phyloP scores from a whole-genome alignment of 2,113 vertebrate species.

The Pogonocichla stellata region DNA sequence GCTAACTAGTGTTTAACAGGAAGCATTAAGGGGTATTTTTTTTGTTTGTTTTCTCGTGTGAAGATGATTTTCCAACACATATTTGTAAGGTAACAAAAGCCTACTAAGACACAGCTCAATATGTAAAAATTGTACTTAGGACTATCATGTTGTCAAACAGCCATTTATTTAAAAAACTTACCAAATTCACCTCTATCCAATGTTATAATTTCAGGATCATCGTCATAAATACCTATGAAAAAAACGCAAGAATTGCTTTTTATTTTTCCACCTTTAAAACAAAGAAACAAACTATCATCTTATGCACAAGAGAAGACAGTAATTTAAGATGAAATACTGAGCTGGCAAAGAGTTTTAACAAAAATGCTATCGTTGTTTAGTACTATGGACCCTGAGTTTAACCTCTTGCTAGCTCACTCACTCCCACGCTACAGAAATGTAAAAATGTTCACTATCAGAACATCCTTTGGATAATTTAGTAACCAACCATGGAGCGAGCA shows the following conservation, averaged over 20 bases:
- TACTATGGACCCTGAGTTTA: not conserved
- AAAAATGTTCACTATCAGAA: not conserved
- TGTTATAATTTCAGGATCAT: slow-evolving; percentile 95
- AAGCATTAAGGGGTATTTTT: not conserved
- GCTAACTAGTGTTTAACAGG: not conserved
- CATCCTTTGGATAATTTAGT: not conserved
- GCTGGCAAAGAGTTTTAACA: not conserved
- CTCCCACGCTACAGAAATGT: not conserved
- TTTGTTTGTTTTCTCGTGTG: not conserved
- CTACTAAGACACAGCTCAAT: not conserved
- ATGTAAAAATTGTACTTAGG: not conserved
- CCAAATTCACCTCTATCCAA: slow-evolving; percentile 96
- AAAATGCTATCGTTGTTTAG: not conserved
- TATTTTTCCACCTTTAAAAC: not conserved
- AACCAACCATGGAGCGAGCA: not conserved
- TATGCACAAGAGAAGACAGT: not conserved
- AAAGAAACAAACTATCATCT: not conserved
- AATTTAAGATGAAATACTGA: not conserved
- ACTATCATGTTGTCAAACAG: not conserved
- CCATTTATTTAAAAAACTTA: slow-evolving; percentile 69
- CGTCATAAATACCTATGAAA: slow-evolving; percentile 93
- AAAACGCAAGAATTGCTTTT: not conserved
- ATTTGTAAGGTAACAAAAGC: not conserved
- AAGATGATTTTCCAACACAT: not conserved
- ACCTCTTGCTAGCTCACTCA: not conserved